These are phyloP conservation scores for Parthenolecanium corni DNA, from an alignment of 2,888 invertebrate species.

Conservation along the genomic window DNA sequence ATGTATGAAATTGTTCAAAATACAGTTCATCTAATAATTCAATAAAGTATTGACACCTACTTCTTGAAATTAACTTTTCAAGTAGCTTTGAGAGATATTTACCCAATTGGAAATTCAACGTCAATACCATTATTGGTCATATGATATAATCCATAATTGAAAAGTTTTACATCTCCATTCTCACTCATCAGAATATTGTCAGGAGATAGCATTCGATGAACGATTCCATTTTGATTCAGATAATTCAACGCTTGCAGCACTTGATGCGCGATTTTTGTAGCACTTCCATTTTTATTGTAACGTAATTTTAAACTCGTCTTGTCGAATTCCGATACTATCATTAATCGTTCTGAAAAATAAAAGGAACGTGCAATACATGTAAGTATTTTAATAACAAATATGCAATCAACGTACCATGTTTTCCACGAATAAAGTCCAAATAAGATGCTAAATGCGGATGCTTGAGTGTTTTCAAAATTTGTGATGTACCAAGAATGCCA, in stretches of 20 bases:
- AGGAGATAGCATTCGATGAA: constrained; percentile 67
- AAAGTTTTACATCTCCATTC: constrained; percentile 64
- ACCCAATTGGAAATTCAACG: constrained; percentile 81
- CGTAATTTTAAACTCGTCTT: constrained; percentile 46
- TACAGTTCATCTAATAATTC: too few species aligned
- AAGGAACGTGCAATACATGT: constrained; percentile 8
- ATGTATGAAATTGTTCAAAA: too few species aligned
- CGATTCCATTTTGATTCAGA: constrained; percentile 59
- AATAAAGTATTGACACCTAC: too few species aligned
- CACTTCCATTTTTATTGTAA: constrained; percentile 37
- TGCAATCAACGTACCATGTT: constrained; percentile 61
- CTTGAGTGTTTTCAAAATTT: constrained; percentile 61
- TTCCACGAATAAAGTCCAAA: constrained; percentile 80
- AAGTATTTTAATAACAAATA: neutral
- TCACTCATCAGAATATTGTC: constrained; percentile 69
- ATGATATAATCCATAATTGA: constrained; percentile 85
- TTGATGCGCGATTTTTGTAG: constrained; percentile 58
- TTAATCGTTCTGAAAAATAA: constrained; percentile 55
- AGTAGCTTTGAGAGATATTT: neutral
- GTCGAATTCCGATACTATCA: constrained; percentile 69
- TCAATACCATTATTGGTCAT: constrained; percentile 79
- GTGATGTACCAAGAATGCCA: constrained; percentile 79
- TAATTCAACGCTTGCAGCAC: constrained; percentile 58
- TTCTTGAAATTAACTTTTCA: too few species aligned
- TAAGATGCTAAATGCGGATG: constrained; percentile 79